Base-by-base conservation (phyloP, 2,888 invertebrate species). In the Ernsta delagoae region DNA sequence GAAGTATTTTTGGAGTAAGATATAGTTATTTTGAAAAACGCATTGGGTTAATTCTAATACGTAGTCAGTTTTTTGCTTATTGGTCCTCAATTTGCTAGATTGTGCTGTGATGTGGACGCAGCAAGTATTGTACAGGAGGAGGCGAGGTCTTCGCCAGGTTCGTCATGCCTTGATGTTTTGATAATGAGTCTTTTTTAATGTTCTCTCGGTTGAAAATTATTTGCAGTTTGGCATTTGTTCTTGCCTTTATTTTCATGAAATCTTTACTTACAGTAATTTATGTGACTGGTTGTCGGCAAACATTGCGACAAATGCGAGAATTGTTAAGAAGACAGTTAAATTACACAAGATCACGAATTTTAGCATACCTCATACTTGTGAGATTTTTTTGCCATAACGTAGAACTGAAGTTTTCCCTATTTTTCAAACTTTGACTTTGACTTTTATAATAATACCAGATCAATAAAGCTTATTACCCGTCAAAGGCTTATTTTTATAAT, bases 1-100 rank as follows among this genome's bases (percentile, higher is more conserved):
- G 98, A 99, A 87, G 98, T 99, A 1, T 98, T 98, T 85, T 85
- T 98, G 62, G 97, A 95, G 97, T 96, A 82, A 87, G 88, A 39
- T 39, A 12, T 11, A 45, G n/a, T 45, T n/a, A 45, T n/a, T 54
- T 31, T 54, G 24, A 24, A 54, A 4, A 5, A 1, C 9, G 4
- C 1, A 31, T 4, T 11, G 24, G 31, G 24, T 45, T 54, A 1
- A 11, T 54, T 8, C 43, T 9, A 43, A 12, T 31, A 7, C 1
- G n/a, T 16, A n/a, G 0, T 50, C 48, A 16, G 16, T 50, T 5
- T 50, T 50, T 7, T 16, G 8, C 50, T 50, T 8, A 50, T 50
- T 16, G 7, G 16, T 50, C 50, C 50, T 50, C 50, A 50, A 50
- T 50, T 50, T 50, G 16, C 16, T 36, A 71, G 71, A 36, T 70